Evolutionary conservation across 2,797 vertebrate genomes (phyloP), one percentile per base, ranked within the genome.

Genomic region (Ptychadena robeensis): DNA sequence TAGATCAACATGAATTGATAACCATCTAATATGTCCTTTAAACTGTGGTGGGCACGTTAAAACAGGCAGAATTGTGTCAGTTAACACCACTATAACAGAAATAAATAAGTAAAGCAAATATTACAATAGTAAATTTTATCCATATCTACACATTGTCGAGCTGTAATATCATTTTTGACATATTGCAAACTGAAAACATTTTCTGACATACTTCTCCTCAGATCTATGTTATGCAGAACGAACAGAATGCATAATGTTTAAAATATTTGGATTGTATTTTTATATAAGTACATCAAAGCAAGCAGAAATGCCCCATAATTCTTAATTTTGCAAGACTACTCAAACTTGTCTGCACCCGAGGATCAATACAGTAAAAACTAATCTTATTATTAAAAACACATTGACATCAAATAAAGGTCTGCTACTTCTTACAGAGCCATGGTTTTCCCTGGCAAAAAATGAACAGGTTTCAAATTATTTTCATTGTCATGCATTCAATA

Each of bases 361-460:
- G 40, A 83, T 79, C 77, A 83, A 57, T 79, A 73, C 59, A 79
- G 53, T 73, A 83, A 79, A 83, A 65, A 35, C 14, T 73, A 79
- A 72, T 66, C 40, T 82, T 82, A 77, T 82, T 78, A 78, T 83
- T 78, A 61, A 37, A 83, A 79, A 83, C 73, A 79, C 37, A 64
- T 59, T 73, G 59, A 57, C 61, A 73, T 79, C 74, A 66, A 83
- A 83, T 79, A 73, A 53, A 63, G 25, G 69, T 79, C 82, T 79
- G 68, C 82, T 83, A 83, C 82, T 73, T 77, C 68, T 31, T 66
- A 73, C 59, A n/a, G 38, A 34, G 37, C 37, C 22, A 48, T 73
- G 30, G 40, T 59, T 57, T 68, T 81, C 59, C 9, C n/a, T 35
- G 61, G 37, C 44, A 71, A 35, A 81, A 73, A 66, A 81, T 35